Evolutionary conservation across 2,888 invertebrate genomes (phyloP), one percentile per base, ranked within the genome.

Genomic region (Onchidella celtica): DNA sequence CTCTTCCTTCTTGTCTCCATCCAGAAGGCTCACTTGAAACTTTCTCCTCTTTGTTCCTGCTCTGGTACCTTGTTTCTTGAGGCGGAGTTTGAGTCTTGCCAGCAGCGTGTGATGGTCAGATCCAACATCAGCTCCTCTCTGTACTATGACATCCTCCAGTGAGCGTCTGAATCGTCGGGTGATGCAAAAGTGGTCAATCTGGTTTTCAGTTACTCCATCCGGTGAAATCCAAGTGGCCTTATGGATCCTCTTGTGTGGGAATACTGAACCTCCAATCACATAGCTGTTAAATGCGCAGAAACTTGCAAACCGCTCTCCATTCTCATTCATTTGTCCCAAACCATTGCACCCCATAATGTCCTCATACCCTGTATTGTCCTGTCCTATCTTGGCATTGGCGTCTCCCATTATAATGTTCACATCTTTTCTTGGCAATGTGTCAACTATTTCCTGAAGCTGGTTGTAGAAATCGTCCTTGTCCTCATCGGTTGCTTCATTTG

Each of bases 301-400:
- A n/a, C n/a, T n/a, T n/a, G n/a, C n/a, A n/a, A n/a, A n/a, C n/a
- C n/a, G n/a, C n/a, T n/a, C n/a, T n/a, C n/a, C n/a, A n/a, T n/a
- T n/a, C n/a, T n/a, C n/a, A n/a, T n/a, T n/a, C n/a, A n/a, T n/a
- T n/a, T n/a, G n/a, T n/a, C n/a, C n/a, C n/a, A n/a, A n/a, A n/a
- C n/a, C n/a, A n/a, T n/a, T n/a, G n/a, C n/a, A n/a, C n/a, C n/a
- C n/a, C n/a, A n/a, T n/a, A n/a, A n/a, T n/a, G 61, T 63, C 38
- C 47, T 76, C 75, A 38, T 77, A 76, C n/a, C 61, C 69, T 66
- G 76, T 77, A 69, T 76, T 81, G 75, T 75, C 75, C 34, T 24
- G 11, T 63, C 75, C 75, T 27, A 75, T 63, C 75, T 75, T 75
- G 63, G 75, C 75, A n/a, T 75, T 75, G 55, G 36, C 11, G 38